phyloP scores from a whole-genome alignment of 2,113 vertebrate species.

The Semicossyphus pulcher region DNA sequence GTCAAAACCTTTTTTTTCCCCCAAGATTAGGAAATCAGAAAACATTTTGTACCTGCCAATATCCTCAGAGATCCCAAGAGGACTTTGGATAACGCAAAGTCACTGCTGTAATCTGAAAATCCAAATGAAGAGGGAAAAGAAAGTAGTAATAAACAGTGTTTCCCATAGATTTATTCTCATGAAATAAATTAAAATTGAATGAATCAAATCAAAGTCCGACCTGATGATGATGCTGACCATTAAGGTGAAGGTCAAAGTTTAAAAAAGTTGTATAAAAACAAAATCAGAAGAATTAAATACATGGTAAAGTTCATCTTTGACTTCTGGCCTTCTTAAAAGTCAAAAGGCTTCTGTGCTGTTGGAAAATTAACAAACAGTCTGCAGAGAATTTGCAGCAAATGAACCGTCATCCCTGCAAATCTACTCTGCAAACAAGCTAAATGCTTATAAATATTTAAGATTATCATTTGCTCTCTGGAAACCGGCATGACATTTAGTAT shows the following conservation, averaged over 20 bases:
- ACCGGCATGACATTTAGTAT: slow-evolving; percentile 43
- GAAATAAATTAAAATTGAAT: slow-evolving; percentile 30
- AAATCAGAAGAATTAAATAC: not conserved
- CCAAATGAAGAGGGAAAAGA: not conserved
- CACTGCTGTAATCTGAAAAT: slow-evolving; percentile 44
- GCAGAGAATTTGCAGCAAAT: not conserved
- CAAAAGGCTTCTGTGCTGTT: not conserved
- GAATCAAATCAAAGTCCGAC: slow-evolving; percentile 39
- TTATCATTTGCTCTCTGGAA: slow-evolving; percentile 14
- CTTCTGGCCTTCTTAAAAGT: not conserved
- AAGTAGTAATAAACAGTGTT: slow-evolving; percentile 21
- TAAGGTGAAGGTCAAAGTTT: not conserved
- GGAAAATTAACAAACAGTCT: not conserved
- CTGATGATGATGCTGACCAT: not conserved
- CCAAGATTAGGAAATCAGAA: not conserved
- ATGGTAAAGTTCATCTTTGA: not conserved
- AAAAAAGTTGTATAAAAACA: not conserved
- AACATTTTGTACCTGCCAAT: slow-evolving; percentile 13
- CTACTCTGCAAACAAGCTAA: not conserved
- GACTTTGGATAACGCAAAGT: slow-evolving; percentile 27
- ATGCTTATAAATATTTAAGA: not conserved
- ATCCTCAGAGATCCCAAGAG: slow-evolving; percentile 23
- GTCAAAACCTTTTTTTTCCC: not conserved
- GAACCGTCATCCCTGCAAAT: not conserved
- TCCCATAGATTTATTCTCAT: slow-evolving; percentile 4